Percentiles rank a stretch among this genome's conserved stretches.
phyloP scores from a whole-genome alignment of 2,113 vertebrate genomes.

The Cyprinodon brontotheroides region DNA sequence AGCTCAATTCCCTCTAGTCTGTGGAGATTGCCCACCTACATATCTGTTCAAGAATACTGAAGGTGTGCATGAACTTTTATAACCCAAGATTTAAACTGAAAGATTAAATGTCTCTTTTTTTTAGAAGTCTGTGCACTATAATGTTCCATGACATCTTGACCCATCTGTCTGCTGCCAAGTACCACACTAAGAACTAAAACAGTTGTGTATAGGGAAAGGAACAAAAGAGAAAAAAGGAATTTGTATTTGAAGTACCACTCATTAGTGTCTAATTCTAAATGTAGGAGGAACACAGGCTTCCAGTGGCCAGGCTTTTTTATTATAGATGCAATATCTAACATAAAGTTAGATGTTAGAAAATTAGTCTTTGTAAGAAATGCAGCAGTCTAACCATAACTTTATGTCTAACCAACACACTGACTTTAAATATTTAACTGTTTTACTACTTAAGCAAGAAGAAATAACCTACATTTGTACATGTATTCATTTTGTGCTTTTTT shows the following conservation, averaged over 20 bases:
- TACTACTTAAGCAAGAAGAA: too few species aligned
- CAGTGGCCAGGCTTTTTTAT: background rate
- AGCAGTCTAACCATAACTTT: background rate
- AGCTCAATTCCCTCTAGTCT: background rate
- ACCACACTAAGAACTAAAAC: constrained; percentile 1
- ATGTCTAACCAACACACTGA: background rate
- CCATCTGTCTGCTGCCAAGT: constrained; percentile 5
- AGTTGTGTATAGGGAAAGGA: background rate
- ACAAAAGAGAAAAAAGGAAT: background rate
- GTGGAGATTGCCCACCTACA: background rate
- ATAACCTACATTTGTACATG: too few species aligned
- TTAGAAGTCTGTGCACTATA: constrained; percentile 10
- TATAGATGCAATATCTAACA: background rate
- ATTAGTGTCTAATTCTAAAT: background rate
- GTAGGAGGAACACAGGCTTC: background rate
- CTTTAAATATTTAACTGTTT: background rate
- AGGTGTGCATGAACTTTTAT: background rate
- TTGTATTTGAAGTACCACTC: background rate
- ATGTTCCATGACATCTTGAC: constrained; percentile 36
- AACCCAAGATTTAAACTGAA: background rate
- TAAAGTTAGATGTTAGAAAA: background rate
- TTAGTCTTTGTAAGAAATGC: background rate
- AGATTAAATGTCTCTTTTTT: background rate
- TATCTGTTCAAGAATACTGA: background rate
- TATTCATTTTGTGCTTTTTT: too few species aligned